Evolutionary conservation across 2,888 invertebrate species (phyloP).

Genomic region (Drosophila flavopinicola): DNA sequence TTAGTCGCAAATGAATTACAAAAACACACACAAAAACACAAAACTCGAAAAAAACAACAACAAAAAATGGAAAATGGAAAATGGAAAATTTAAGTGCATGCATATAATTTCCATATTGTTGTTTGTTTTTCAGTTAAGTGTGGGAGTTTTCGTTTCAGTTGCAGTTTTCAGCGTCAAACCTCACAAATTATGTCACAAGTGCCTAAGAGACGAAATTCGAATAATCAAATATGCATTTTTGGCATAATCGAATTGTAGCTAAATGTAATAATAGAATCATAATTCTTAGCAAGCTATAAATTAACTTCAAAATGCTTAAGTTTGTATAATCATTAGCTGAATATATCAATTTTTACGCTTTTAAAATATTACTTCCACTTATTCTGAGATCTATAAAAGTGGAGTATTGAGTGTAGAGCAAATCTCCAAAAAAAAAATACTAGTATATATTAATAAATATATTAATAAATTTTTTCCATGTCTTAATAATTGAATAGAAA

Average conservation of each 20-base stretch:
- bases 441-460: too few relatives aligned
- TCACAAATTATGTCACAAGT: constrained; percentile 20
- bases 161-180: constrained; percentile 16
- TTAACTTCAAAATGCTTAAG: neutral
- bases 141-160: constrained; percentile 38
- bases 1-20: constrained; percentile 67
- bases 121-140: constrained; percentile 40
- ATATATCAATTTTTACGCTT: too few relatives aligned
- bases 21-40: constrained; percentile 19
- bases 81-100: constrained; percentile 30
- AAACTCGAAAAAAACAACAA: constrained; percentile 9
- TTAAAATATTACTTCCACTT: neutral
- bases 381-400: too few relatives aligned
- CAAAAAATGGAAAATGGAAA: constrained; percentile 6
- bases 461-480: too few relatives aligned
- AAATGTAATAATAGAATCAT: too few relatives aligned
- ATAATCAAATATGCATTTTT: too few relatives aligned
- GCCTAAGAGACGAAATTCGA: too few relatives aligned
- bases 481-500: too few relatives aligned
- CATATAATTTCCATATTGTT: constrained; percentile 47
- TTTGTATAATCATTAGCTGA: neutral
- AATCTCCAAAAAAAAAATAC: too few relatives aligned
- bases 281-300: too few relatives aligned
- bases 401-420: too few relatives aligned
- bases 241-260: neutral